These are phyloP conservation scores for Koerneria pararmatus DNA, from an alignment of 2,888 invertebrate species.

Conservation along the genomic window DNA sequence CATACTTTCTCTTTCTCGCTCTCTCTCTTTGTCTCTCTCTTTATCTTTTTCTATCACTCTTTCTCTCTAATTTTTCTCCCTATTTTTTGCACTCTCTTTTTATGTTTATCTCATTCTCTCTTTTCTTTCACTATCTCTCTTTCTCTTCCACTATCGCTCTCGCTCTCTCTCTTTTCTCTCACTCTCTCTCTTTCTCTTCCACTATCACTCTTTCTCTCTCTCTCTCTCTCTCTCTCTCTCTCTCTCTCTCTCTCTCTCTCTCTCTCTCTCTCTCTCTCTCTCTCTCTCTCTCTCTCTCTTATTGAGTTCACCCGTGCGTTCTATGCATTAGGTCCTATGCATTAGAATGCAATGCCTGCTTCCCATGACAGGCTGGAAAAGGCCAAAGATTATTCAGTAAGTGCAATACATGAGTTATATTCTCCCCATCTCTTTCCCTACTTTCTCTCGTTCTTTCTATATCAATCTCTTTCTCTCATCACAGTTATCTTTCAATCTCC, in stretches of 20 bases:
- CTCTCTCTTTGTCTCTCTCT: background rate
- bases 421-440: no score
- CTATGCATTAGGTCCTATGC: no score
- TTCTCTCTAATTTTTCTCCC: conserved; percentile 1
- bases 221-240: background rate
- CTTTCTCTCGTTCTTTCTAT: conserved; percentile 4
- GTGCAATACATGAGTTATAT: no score
- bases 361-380: no score
- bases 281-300: conserved; percentile 1
- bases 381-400: no score
- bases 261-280: conserved; percentile 7
- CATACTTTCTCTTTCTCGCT: conserved; percentile 1
- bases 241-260: background rate
- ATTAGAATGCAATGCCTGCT: no score
- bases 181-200: background rate
- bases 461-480: background rate
- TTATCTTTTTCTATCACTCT: background rate
- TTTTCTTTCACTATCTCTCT: background rate
- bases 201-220: background rate
- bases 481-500: background rate
- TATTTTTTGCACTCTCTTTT: background rate
- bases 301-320: no score
- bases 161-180: background rate
- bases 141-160: background rate
- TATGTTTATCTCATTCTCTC: conserved; percentile 7